Base-by-base conservation (phyloP, 2,113 vertebrate genomes). In the Zonotrichia leucophrys region DNA sequence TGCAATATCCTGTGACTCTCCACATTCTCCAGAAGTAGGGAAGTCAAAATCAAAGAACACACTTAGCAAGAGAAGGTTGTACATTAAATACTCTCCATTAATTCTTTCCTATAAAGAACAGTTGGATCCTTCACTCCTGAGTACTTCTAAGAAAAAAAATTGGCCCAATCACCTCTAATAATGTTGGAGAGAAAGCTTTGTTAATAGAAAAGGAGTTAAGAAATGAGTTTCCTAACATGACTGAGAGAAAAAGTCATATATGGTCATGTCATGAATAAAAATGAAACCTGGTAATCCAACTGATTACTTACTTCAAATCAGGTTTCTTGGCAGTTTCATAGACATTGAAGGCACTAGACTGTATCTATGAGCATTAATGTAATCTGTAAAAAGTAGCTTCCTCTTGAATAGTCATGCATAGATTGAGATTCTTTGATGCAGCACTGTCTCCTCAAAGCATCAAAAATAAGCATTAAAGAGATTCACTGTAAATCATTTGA, bases 301-400 rank as follows among this genome's bases (percentile, higher is more conserved):
- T 2, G 2, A 89, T 63, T 82, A 37, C 41, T 85, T 86, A 80
- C 50, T 76, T 89, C 87, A 85, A 35, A 69, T 42, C n/a, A 77
- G 39, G 18, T 72, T 75, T 87, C 67, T 95, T 35, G 31, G 50
- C 70, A 94, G 50, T 28, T 90, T 67, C 63, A 63, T 63, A 46
- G 52, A 76, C 56, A 88, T 27, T 55, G 59, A 88, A 86, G 17
- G 67, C 79, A 85, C 33, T 86, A 91, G 85, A 93, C 63, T 86
- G 53, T 63, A 59, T 73, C 93, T 52, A 25, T 44, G 30, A 95
- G 30, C 59, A 86, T 89, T 80, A 93, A 70, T 49, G 59, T 11
- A 69, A 77, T 37, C 39, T 81, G 77, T 66, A 87, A 91, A 87
- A 95, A 82, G 70, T 7, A 87, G 11, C 59, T 93, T 94, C 91